A percentile compares a stretch with the other conserved stretches of the same genome.
These are phyloP conservation scores for Agapornis canus DNA, from an alignment of 2,797 vertebrate species.

Conservation along the genomic window DNA sequence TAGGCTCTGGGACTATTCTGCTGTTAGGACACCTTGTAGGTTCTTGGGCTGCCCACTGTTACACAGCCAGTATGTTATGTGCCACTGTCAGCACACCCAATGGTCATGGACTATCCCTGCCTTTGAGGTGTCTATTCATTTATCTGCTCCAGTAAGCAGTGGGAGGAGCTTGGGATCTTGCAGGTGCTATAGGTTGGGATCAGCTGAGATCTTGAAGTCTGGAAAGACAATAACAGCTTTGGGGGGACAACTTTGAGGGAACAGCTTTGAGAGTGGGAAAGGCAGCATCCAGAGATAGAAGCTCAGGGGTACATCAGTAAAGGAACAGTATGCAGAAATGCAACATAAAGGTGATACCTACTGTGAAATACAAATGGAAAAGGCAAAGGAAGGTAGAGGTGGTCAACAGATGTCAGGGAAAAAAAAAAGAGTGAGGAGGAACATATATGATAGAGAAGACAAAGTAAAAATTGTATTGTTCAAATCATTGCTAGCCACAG, in stretches of 20 bases:
- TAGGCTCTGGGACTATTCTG: not conserved
- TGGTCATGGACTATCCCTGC: not conserved
- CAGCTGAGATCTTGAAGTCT: not conserved
- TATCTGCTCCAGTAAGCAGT: not conserved
- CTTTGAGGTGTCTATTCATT: not conserved
- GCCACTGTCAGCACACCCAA: not conserved
- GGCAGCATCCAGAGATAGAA: not conserved
- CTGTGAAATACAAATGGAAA: not conserved
- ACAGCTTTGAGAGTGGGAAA: not conserved
- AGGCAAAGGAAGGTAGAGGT: not conserved
- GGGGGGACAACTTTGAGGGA: not conserved
- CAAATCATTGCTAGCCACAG: not conserved
- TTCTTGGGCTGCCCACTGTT: not conserved
- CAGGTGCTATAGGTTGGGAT: not conserved
- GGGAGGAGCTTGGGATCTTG: not conserved
- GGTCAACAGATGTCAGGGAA: not conserved
- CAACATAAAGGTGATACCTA: not conserved
- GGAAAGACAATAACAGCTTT: not conserved
- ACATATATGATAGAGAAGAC: not conserved
- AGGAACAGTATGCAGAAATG: not conserved
- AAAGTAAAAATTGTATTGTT: not conserved
- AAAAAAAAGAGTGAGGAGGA: not conserved
- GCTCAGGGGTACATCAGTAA: not conserved
- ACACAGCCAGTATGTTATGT: not conserved
- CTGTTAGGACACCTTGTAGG: not conserved